phyloP scores from a whole-genome alignment of 2,113 vertebrate species.

The Gymnogyps californianus region DNA sequence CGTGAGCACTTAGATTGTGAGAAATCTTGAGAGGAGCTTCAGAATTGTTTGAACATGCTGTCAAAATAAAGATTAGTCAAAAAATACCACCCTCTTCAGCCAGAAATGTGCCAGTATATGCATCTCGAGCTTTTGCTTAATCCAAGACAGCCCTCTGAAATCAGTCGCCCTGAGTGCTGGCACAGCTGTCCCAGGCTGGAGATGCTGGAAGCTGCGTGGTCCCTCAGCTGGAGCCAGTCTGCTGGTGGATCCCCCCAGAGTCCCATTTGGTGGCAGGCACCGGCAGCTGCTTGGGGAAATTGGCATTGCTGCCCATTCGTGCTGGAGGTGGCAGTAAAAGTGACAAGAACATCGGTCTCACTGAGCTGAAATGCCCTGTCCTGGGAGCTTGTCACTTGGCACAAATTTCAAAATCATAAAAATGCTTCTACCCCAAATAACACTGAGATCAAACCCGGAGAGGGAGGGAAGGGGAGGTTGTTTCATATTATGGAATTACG shows the following conservation, averaged over 20 bases:
- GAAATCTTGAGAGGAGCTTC: neutral
- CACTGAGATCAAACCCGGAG: neutral
- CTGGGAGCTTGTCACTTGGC: neutral
- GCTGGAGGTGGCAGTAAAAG: neutral
- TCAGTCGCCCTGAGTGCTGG: neutral
- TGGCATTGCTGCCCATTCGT: neutral
- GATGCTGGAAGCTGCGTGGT: neutral
- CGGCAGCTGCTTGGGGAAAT: neutral
- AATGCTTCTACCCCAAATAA: neutral
- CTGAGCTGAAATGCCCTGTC: neutral
- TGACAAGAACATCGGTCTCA: slow-evolving; percentile 34
- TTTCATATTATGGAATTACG: neutral
- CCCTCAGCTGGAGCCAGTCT: neutral
- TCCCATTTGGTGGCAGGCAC: neutral
- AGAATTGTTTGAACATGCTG: neutral
- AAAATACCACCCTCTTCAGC: neutral
- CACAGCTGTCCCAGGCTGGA: neutral
- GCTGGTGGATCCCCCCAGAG: neutral
- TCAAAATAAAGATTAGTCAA: neutral
- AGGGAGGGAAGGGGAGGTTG: neutral
- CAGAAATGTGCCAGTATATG: neutral
- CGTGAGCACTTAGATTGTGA: neutral
- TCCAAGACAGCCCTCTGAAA: neutral
- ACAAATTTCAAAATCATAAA: neutral
- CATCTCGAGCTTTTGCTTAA: neutral